Percentiles rank a stretch among this genome's conserved stretches.
phyloP scores from a whole-genome alignment of 2,113 vertebrate species.

The Chlamydotis undulata region DNA sequence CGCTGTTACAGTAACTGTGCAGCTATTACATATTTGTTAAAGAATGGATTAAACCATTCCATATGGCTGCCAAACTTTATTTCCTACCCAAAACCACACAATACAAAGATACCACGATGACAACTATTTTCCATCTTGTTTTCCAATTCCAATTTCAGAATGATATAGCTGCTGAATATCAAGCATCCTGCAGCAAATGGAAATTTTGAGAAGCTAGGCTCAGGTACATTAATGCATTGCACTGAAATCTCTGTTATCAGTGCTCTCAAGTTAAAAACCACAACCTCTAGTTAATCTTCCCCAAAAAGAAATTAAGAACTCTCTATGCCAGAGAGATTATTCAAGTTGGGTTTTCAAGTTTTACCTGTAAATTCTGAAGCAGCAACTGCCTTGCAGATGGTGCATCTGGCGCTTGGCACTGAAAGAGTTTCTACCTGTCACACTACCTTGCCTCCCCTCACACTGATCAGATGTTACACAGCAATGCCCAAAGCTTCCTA shows the following conservation, averaged over 20 bases:
- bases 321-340: not conserved
- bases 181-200: not conserved
- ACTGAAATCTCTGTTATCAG: not conserved
- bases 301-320: not conserved
- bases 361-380: not conserved
- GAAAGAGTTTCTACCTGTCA: not conserved
- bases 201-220: not conserved
- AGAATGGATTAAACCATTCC: slow-evolving; percentile 13
- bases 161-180: not conserved
- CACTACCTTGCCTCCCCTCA: not conserved
- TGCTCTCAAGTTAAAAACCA: not conserved
- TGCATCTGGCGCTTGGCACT: not conserved
- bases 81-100: not conserved
- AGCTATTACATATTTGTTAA: not conserved
- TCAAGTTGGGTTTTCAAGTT: not conserved
- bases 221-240: not conserved
- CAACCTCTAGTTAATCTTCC: not conserved
- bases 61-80: not conserved
- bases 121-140: not conserved
- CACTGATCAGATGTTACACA: not conserved
- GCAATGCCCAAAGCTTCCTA: not conserved
- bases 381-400: not conserved
- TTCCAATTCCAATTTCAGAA: not conserved
- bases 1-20: not conserved
- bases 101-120: not conserved